Evolutionary conservation across 1,140 invertebrate species (phyloP).

Genomic region (Drosophila bipectinata): DNA sequence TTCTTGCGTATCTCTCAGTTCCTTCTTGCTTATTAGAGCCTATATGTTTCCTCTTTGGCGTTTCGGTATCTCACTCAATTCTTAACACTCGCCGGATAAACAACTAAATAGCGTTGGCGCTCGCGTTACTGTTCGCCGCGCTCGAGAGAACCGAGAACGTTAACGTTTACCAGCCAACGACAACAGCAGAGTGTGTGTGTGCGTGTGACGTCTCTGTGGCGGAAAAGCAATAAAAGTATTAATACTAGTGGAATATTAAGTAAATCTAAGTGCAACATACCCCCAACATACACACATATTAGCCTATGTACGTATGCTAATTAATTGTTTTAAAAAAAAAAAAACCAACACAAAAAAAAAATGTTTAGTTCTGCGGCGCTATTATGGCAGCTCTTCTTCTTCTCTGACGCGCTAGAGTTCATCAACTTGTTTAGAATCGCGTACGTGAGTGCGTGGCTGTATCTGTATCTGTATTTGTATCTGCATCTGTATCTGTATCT

Average conservation of each 20-base stretch:
- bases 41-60: neutral
- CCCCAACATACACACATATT: conserved; percentile 40
- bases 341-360: conserved; percentile 14
- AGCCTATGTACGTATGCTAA: conserved; percentile 55
- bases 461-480: conserved; percentile 9
- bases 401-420: conserved; percentile 70
- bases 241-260: conserved; percentile 68
- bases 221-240: conserved; percentile 76
- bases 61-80: conserved; percentile 64
- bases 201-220: conserved; percentile 49
- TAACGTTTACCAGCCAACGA: neutral
- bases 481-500: conserved; percentile 25
- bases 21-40: conserved; percentile 4
- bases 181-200: conserved; percentile 35
- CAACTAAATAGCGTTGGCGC: conserved; percentile 64
- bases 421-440: conserved; percentile 81
- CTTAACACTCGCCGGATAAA: conserved; percentile 76
- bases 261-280: conserved; percentile 60
- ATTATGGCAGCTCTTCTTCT: conserved; percentile 27
- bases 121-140: conserved; percentile 39
- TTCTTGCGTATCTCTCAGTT: conserved; percentile 2
- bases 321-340: conserved; percentile 13
- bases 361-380: conserved; percentile 27
- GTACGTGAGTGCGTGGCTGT: conserved; percentile 72
- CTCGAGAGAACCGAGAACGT: conserved; percentile 21